These are phyloP conservation scores for Crocallis elinguaria DNA, from an alignment of 2,888 invertebrate species.

Conservation along the genomic window DNA sequence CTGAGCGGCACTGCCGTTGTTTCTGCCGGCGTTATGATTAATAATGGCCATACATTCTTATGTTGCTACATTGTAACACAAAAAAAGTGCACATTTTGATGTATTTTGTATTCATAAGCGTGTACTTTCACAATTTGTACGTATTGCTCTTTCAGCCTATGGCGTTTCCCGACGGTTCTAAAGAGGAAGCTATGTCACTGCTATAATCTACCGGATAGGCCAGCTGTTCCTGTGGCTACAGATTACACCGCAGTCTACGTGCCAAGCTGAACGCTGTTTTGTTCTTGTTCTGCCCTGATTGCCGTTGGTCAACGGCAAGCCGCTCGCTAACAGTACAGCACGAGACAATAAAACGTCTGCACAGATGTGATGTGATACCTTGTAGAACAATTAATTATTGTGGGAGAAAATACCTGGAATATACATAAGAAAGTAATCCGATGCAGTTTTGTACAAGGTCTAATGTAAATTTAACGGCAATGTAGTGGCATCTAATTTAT, in stretches of 20 bases:
- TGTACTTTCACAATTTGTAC: neutral
- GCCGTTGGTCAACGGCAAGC: conserved; percentile 50
- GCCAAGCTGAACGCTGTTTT: conserved; percentile 47
- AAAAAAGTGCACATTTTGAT: too few species aligned
- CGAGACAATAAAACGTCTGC: conserved; percentile 60
- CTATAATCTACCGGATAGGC: neutral
- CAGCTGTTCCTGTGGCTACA: conserved; percentile 12
- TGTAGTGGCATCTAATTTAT: too few species aligned
- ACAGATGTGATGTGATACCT: conserved; percentile 51
- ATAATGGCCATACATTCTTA: too few species aligned
- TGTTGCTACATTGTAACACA: too few species aligned
- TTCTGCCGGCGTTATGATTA: too few species aligned
- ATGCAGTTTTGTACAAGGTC: too few species aligned
- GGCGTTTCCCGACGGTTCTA: neutral
- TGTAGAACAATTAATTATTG: conserved; percentile 26
- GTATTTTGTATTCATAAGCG: too few species aligned
- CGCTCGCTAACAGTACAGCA: conserved; percentile 55
- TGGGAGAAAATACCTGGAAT: neutral
- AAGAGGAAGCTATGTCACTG: neutral
- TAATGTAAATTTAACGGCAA: too few species aligned
- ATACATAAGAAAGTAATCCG: too few species aligned
- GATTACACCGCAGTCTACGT: conserved; percentile 26
- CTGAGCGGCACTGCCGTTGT: too few species aligned
- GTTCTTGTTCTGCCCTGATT: conserved; percentile 74
- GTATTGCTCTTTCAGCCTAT: neutral